Base-by-base conservation (phyloP, 1,140 invertebrate species). In the Aphelenchoides besseyi region DNA sequence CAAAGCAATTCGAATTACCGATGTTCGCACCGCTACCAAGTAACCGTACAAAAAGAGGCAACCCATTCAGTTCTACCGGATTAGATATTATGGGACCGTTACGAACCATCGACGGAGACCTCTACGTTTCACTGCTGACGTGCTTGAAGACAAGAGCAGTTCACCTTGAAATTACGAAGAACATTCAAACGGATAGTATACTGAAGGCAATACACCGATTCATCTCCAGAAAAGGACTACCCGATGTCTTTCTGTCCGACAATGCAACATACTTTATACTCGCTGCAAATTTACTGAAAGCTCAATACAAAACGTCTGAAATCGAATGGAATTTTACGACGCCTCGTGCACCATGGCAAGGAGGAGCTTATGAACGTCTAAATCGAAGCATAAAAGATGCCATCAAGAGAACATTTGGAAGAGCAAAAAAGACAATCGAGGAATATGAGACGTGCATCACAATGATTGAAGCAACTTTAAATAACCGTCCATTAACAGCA, bases 11-110 rank as follows among this genome's bases (percentile, higher is more conserved):
- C 57, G 57, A 59, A 59, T 9, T 26, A 9, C 57, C 57, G 23
- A 59, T 59, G 18, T 59, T 59, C 18, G 9, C 57, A 8, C 57
- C 57, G 16, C 57, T 59, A 18, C 57, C 57, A 18, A 41, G 8
- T 9, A 59, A 18, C 30, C 9, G 57, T 9, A 59, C 57, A 59
- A 59, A 8, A 9, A 41, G 8, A 8, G 57, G 57, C 8, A 59
- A 9, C 8, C 30, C 18, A 23, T 59, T 59, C 57, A 18, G 18
- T 8, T 26, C 8, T 18, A 48, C 41, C 12, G 41, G 41, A 16
- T 16, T 23, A 23, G 41, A 48, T 23, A 48, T 48, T 23, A 12
- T 48, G 12, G 41, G 41, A 23, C 41, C 41, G 41, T 23, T 48
- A 16, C 41, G 41, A 48, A 48, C 12, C 41, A 48, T 23, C 12